Evolutionary conservation across 1,140 invertebrate species (phyloP), one percentile per base, ranked within the genome.

Genomic region (Drosophila saltans): DNA sequence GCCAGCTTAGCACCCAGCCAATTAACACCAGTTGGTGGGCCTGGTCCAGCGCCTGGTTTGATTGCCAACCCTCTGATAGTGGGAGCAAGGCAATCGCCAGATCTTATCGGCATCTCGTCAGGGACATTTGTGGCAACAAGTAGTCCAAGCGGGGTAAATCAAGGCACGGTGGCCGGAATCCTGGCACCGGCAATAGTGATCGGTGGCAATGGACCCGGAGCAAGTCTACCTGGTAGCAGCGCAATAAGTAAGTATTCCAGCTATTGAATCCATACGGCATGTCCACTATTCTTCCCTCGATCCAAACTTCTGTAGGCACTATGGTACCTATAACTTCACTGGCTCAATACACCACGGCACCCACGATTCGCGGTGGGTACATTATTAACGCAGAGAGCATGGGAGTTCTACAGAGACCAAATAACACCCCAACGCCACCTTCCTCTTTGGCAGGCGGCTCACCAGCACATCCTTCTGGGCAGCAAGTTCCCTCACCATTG

Each of bases 171-270:
- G 26, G 33, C 80, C 3, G 70, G 81, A 9, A 84, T 91, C 11
- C 56, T 91, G n/a, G 58, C 82, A n/a, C 86, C 90, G 2, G 82
- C 90, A 24, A 89, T 91, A 69, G 86, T 91, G 2, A 85, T 91
- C 59, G 77, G 82, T 28, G 55, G 76, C 9, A 90, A 63, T 4
- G 67, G 69, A 16, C 58, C 71, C 1, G 68, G 65, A 33, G 64
- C 60, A 16, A n/a, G 40, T 30, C 16, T 78, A 57, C 75, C 81
- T 6, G 80, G 85, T 21, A 91, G 73, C 68, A 91, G 80, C 59
- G 70, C 80, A 40, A 80, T 90, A 68, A 85, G 90, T 91, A 78
- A 84, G 82, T 78, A 72, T 45, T 41, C 16, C 0, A 26, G 6
- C 45, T 33, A 33, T 28, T 30, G 16, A 16, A 28, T 11, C 3